These are phyloP conservation scores for Anas capensis DNA, from an alignment of 2,797 vertebrate species.

Conservation along the genomic window DNA sequence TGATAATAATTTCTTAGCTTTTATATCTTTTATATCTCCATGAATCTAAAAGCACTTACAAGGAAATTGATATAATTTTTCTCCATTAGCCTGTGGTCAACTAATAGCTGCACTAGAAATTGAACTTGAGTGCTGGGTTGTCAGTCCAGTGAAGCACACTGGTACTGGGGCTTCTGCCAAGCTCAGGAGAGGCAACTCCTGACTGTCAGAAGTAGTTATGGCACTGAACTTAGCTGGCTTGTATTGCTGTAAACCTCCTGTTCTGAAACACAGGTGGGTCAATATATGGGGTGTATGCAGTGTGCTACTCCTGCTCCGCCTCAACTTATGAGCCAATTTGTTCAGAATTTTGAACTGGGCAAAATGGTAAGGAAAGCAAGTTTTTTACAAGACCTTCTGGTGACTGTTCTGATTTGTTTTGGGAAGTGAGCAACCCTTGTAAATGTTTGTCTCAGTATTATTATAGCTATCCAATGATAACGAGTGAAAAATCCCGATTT, in stretches of 20 bases:
- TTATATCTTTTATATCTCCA: constrained; percentile 19
- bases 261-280: accelerated
- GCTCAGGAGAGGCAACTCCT: background rate
- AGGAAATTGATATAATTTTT: constrained; percentile 12
- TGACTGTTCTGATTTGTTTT: background rate
- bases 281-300: accelerated
- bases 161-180: accelerated
- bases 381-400: background rate
- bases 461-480: background rate
- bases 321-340: background rate
- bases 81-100: background rate
- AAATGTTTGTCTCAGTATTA: background rate
- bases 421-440: background rate
- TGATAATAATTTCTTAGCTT: constrained; percentile 8
- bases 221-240: background rate
- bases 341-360: accelerated
- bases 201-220: background rate
- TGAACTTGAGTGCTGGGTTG: background rate
- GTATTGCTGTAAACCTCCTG: background rate
- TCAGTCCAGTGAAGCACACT: background rate
- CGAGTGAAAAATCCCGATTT: background rate
- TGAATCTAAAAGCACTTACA: constrained; percentile 41
- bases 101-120: background rate
- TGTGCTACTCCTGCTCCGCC: accelerated
- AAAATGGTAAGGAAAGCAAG: background rate